A percentile compares a stretch with the other conserved stretches of the same genome.
These are phyloP conservation scores for Phrynocephalus forsythii DNA, from an alignment of 2,797 vertebrate genomes.

Conservation along the genomic window DNA sequence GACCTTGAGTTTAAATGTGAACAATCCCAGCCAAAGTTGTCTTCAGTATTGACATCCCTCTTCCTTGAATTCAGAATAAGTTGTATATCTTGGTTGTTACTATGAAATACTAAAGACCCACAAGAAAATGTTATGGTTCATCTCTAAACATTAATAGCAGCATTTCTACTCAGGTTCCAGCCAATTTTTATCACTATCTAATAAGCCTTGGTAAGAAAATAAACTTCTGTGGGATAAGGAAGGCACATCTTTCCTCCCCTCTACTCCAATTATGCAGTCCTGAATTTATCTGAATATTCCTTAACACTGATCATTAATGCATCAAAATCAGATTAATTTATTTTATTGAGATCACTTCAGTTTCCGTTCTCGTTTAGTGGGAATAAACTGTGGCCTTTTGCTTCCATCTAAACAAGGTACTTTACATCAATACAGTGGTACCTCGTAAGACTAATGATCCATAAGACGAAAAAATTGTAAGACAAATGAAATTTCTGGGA, in stretches of 20 bases:
- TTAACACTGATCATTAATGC: neutral
- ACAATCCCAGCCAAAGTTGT: neutral
- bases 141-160: neutral
- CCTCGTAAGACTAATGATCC: too few relatives aligned
- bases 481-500: too few relatives aligned
- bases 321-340: neutral
- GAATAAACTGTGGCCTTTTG: neutral
- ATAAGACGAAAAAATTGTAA: too few relatives aligned
- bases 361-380: neutral
- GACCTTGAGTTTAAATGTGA: neutral
- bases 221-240: neutral
- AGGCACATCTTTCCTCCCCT: neutral
- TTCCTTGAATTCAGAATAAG: neutral
- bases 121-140: neutral
- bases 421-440: neutral
- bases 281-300: neutral
- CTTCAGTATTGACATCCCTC: neutral
- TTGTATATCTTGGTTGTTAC: neutral
- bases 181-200: neutral
- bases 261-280: neutral
- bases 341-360: neutral
- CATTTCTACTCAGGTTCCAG: neutral
- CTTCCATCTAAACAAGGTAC: neutral
- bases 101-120: neutral
- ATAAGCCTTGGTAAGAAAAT: neutral